Percentiles rank a stretch among this genome's conserved stretches.
phyloP scores from a whole-genome alignment of 2,113 vertebrate species.

The Bungarus multicinctus region DNA sequence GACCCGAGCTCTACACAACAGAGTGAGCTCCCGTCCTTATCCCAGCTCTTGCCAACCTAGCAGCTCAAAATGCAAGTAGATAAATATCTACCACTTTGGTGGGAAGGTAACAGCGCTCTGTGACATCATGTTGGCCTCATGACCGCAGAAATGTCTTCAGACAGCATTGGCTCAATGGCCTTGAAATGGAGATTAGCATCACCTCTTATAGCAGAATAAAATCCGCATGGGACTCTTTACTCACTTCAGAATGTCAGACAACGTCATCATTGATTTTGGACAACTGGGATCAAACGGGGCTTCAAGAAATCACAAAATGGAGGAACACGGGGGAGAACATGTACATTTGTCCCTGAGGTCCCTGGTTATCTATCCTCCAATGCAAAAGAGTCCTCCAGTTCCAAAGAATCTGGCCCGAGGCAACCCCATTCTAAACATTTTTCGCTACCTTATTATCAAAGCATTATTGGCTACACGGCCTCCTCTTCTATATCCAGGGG shows the following conservation, averaged over 20 bases:
- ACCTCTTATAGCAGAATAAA: not conserved
- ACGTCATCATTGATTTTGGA: not conserved
- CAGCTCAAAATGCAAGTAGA: not conserved
- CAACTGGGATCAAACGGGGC: not conserved
- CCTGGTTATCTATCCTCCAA: not conserved
- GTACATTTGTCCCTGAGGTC: not conserved
- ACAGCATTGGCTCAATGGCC: not conserved
- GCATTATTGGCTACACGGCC: not conserved
- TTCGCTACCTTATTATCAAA: not conserved
- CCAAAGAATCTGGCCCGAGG: not conserved
- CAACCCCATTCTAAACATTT: not conserved
- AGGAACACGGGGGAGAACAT: not conserved
- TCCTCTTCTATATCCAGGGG: not conserved
- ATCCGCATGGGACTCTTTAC: not conserved
- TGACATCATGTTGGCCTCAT: not conserved
- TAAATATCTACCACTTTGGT: not conserved
- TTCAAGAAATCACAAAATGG: not conserved
- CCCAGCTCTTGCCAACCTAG: not conserved
- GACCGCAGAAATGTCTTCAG: not conserved
- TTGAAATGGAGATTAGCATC: not conserved
- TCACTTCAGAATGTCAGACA: not conserved
- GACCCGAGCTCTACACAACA: rapidly evolving
- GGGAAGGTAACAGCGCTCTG: not conserved
- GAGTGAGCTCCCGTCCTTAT: not conserved
- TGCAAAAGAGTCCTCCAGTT: not conserved